Conservation (phyloP, 2,113 vertebrate genomes). For the Oncorhynchus tshawytscha region DNA sequence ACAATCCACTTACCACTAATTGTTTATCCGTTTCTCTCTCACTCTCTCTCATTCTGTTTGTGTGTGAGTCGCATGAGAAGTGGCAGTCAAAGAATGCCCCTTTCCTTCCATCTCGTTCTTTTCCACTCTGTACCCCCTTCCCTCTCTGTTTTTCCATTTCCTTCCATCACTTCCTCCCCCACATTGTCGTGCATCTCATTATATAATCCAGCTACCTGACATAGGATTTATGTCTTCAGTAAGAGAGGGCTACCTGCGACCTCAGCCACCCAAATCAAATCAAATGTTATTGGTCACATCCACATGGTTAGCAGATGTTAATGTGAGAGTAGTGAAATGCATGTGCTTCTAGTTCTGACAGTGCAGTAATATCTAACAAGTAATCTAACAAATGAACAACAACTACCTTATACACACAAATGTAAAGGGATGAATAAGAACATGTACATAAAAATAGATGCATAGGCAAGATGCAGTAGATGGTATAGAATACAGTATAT, state of each 20-base stretch:
- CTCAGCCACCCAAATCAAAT: not conserved
- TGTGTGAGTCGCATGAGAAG: slow-evolving; percentile 52
- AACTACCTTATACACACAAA: too few relatives aligned
- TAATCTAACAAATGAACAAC: too few relatives aligned
- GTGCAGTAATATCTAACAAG: too few relatives aligned
- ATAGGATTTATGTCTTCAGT: slow-evolving; percentile 30
- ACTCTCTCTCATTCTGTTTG: not conserved
- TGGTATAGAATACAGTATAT: too few relatives aligned
- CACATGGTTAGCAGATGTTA: too few relatives aligned
- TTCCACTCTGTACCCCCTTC: slow-evolving; percentile 36
- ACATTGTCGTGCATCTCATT: not conserved
- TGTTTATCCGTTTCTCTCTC: not conserved
- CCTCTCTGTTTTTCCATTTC: slow-evolving; percentile 46
- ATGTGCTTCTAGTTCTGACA: too few relatives aligned
- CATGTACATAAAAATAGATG: too few relatives aligned
- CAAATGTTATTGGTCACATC: too few relatives aligned
- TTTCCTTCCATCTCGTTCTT: not conserved
- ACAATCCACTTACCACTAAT: not conserved
- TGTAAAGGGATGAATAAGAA: too few relatives aligned
- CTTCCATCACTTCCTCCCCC: slow-evolving; percentile 18
- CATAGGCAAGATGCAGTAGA: too few relatives aligned
- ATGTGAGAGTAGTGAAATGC: too few relatives aligned
- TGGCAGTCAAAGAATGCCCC: slow-evolving; percentile 3
- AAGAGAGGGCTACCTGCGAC: slow-evolving; percentile 27
- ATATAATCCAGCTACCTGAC: too few relatives aligned